Evolutionary conservation across 2,113 vertebrate species (phyloP).

Genomic region (Nerophis ophidion): DNA sequence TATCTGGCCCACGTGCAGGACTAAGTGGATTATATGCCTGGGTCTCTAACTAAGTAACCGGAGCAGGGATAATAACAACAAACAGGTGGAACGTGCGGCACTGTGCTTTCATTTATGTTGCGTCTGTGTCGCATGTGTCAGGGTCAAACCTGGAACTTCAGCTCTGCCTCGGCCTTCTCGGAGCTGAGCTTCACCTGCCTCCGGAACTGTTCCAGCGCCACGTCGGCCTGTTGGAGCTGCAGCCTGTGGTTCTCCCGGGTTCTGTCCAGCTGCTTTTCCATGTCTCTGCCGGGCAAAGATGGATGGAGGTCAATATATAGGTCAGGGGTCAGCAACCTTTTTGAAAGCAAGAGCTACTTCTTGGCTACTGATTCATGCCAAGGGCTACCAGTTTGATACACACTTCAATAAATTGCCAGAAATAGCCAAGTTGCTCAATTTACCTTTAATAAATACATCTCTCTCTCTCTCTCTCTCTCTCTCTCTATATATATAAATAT

Average conservation of each 20-base stretch:
- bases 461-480: no score
- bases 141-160: conserved; percentile 85
- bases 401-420: no score
- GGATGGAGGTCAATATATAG: neutral
- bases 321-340: no score
- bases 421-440: no score
- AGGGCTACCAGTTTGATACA: no score
- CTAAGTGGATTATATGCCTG: neutral
- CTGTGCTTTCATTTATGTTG: neutral
- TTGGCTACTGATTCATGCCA: no score
- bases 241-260: conserved; percentile 80
- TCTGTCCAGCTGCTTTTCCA: conserved; percentile 80
- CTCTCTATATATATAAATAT: no score
- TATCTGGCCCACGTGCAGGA: neutral
- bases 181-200: conserved; percentile 91
- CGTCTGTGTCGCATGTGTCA: conserved; percentile 2
- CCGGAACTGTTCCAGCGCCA: conserved; percentile 88
- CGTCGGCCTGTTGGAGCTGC: conserved; percentile 87
- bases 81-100: neutral
- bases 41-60: no score
- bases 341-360: no score
- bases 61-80: neutral
- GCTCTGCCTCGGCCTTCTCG: conserved; percentile 85
- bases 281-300: conserved; percentile 79
- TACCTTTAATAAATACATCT: no score